Conservation (phyloP, 2,113 vertebrate genomes). For the Callipepla californica region DNA sequence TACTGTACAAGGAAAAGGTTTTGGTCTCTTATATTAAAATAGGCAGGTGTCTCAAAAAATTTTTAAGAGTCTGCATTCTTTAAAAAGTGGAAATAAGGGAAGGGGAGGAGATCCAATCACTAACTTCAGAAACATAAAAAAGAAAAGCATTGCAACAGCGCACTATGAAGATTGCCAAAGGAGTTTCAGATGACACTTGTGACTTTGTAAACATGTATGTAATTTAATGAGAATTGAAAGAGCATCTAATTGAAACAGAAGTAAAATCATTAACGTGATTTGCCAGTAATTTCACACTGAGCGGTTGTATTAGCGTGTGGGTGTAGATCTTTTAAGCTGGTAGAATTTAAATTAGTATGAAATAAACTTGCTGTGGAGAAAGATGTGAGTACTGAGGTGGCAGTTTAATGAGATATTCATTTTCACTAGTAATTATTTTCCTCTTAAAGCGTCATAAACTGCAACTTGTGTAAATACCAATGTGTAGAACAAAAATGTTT, state of each 20-base stretch:
- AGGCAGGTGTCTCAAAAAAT: not conserved
- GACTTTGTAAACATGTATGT: not conserved
- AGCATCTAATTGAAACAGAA: conserved; percentile 14
- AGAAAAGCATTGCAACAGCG: not conserved
- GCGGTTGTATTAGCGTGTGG: not conserved
- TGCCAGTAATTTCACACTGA: not conserved
- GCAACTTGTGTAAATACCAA: not conserved
- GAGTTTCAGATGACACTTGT: not conserved
- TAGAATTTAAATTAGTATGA: not conserved
- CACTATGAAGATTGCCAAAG: not conserved
- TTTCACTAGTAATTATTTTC: conserved; percentile 37
- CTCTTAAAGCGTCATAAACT: conserved; percentile 8
- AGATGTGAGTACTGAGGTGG: not conserved
- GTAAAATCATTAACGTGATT: conserved; percentile 28
- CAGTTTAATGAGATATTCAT: not conserved
- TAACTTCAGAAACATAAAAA: not conserved
- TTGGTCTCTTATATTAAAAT: not conserved
- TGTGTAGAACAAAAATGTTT: conserved; percentile 32
- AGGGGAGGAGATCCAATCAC: not conserved
- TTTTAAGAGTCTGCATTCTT: not conserved
- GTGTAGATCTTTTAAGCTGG: not conserved
- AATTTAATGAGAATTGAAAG: conserved; percentile 19
- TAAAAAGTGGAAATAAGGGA: not conserved
- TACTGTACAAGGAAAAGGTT: not conserved
- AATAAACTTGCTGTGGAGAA: not conserved